A percentile compares a stretch with the other conserved stretches of the same genome.
phyloP scores from a whole-genome alignment of 30 jellyfish, hydroid and myxozoan species.

The Aurelia aurita region DNA sequence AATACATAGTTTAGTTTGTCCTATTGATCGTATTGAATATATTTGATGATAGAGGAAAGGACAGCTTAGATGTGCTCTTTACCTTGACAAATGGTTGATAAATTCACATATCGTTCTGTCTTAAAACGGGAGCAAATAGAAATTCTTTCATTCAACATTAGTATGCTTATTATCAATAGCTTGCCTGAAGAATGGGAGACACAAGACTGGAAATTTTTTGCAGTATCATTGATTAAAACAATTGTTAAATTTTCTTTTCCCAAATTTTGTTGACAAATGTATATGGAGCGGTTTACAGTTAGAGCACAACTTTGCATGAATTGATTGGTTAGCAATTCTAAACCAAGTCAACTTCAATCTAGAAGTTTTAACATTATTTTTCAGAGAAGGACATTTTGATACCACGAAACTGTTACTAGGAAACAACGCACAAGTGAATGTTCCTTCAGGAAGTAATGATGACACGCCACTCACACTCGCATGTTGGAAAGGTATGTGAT shows the following conservation, averaged over 20 bases:
- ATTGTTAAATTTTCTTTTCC: too few species aligned
- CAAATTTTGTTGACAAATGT: too few species aligned
- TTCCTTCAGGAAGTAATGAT: conserved; percentile 97
- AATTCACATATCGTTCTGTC: neutral
- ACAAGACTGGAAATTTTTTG: too few species aligned
- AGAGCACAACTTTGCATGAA: too few species aligned
- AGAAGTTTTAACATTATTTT: neutral
- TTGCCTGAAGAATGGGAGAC: neutral
- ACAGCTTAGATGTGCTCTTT: neutral
- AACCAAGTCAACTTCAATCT: too few species aligned
- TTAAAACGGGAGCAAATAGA: conserved; percentile 11
- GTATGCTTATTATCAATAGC: neutral
- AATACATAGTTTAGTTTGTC: too few species aligned
- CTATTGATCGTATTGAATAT: too few species aligned
- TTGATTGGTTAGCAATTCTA: too few species aligned
- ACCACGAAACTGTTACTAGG: conserved; percentile 88
- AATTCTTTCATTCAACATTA: neutral
- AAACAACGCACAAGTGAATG: conserved; percentile 89
- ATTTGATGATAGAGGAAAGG: too few species aligned
- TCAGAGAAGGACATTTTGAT: conserved; percentile 97
- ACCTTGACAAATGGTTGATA: conserved; percentile 4
- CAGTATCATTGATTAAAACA: too few species aligned
- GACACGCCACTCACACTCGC: conserved; percentile 98
- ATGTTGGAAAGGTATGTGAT: conserved; percentile 95
- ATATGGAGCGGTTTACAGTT: too few species aligned